Percentiles rank a stretch among this genome's conserved stretches.
These are phyloP conservation scores for Halictus quadricinctus DNA, from an alignment of 2,888 invertebrate genomes.

Conservation along the genomic window DNA sequence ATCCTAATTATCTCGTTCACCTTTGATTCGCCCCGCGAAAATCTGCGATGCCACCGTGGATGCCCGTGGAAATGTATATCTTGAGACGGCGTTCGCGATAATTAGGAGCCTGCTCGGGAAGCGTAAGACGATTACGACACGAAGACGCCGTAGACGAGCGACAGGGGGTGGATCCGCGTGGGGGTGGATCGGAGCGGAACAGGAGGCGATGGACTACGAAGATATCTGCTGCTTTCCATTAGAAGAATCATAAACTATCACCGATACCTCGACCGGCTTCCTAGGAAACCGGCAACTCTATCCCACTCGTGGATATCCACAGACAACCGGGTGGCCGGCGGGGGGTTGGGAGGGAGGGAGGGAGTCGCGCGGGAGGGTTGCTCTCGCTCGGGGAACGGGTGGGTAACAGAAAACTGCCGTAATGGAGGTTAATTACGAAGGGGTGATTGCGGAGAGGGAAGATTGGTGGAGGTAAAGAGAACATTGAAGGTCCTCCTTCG, in stretches of 20 bases:
- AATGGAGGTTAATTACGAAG: slow-evolving; percentile 75
- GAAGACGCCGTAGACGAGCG: slow-evolving; percentile 39
- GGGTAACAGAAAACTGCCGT: slow-evolving; percentile 70
- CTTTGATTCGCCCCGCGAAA: slow-evolving; percentile 52
- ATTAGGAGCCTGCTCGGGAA: slow-evolving; percentile 62
- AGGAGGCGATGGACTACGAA: slow-evolving; percentile 29
- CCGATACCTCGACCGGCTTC: slow-evolving; percentile 62
- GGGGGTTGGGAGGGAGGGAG: neutral
- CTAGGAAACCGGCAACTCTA: slow-evolving; percentile 64
- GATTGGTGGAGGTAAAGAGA: slow-evolving; percentile 55
- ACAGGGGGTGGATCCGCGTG: neutral
- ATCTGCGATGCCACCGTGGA: slow-evolving; percentile 39
- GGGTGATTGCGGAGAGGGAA: slow-evolving; percentile 64
- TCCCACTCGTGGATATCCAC: slow-evolving; percentile 29
- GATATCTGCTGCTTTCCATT: slow-evolving; percentile 59
- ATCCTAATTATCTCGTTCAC: slow-evolving; percentile 68
- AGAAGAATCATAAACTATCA: slow-evolving; percentile 70
- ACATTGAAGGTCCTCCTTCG: slow-evolving; percentile 49
- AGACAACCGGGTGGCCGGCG: neutral
- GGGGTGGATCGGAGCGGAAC: neutral
- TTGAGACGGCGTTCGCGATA: slow-evolving; percentile 55
- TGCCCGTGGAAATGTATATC: slow-evolving; percentile 49
- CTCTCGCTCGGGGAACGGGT: slow-evolving; percentile 34
- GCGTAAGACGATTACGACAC: slow-evolving; percentile 58
- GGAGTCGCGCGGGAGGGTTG: slow-evolving; percentile 7